Evolutionary conservation across 2,888 invertebrate species (phyloP).

Genomic region (Sialis fuliginosa): DNA sequence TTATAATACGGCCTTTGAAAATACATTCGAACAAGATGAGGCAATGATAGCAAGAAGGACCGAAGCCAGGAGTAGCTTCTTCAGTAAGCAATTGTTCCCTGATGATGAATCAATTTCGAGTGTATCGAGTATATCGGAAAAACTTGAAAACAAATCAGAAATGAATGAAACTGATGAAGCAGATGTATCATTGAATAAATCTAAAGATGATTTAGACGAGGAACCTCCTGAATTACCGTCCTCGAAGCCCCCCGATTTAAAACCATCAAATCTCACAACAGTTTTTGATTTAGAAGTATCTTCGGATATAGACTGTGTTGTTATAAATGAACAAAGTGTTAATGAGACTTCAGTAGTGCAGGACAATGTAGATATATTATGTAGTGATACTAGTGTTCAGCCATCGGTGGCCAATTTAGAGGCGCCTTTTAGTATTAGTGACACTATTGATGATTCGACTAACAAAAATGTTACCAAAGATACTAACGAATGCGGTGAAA

Average conservation of each 20-base stretch:
- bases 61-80: constrained; percentile 24
- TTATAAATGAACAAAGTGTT: not conserved
- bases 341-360: not conserved
- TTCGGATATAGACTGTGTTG: not conserved
- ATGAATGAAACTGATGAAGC: constrained; percentile 1
- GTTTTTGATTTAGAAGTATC: not conserved
- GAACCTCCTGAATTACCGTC: constrained; percentile 15
- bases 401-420: constrained; percentile 14
- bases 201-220: constrained; percentile 2
- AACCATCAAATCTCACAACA: constrained; percentile 1
- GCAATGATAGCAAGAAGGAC: not conserved
- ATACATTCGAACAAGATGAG: constrained; percentile 16
- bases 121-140: too few species aligned
- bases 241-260: not conserved
- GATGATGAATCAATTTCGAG: not conserved
- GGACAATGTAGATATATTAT: not conserved
- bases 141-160: constrained; percentile 10
- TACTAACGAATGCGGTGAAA: constrained; percentile 9
- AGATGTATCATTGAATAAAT: not conserved
- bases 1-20: constrained; percentile 22
- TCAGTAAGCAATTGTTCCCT: constrained; percentile 22
- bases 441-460: constrained; percentile 15
- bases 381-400: constrained; percentile 10
- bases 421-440: constrained; percentile 7
- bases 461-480: constrained; percentile 25